Evolutionary conservation across 1,140 invertebrate genomes (phyloP).

Genomic region (Meloidogyne hapla): DNA sequence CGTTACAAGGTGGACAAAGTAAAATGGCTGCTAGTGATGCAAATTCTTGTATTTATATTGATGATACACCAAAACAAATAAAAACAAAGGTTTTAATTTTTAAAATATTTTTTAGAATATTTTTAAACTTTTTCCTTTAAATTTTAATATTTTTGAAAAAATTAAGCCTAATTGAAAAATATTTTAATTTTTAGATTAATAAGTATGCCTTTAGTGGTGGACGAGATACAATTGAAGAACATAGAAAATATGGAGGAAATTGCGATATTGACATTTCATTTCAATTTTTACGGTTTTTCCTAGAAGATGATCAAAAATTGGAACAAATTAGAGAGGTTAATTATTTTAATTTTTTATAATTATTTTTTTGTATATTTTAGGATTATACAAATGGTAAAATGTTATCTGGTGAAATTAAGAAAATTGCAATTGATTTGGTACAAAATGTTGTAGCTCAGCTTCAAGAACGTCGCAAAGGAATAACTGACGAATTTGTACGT

Average conservation of each 20-base stretch:
- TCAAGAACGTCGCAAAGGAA: constrained; percentile 76
- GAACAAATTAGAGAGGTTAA: constrained; percentile 76
- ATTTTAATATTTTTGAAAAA: too few relatives aligned
- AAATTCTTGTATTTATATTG: constrained; percentile 90
- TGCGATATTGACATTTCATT: constrained; percentile 92
- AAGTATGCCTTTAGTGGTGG: constrained; percentile 99
- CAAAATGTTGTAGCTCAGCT: constrained; percentile 78
- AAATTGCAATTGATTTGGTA: constrained; percentile 78
- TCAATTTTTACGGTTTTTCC: constrained; percentile 91
- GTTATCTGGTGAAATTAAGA: constrained; percentile 90
- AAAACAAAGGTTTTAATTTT: constrained; percentile 78
- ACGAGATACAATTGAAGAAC: constrained; percentile 85
- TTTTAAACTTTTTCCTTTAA: too few relatives aligned
- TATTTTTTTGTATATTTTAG: constrained; percentile 66
- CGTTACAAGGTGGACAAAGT: constrained; percentile 83
- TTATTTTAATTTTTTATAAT: not conserved
- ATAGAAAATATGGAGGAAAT: constrained; percentile 82
- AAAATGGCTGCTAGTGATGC: constrained; percentile 96
- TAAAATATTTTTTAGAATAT: not conserved
- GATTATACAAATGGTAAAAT: constrained; percentile 84
- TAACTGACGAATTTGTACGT: constrained; percentile 82
- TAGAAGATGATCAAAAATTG: constrained; percentile 87
- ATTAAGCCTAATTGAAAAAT: too few relatives aligned
- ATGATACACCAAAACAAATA: constrained; percentile 90
- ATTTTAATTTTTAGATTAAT: constrained; percentile 74